Conservation (phyloP, 2,797 vertebrate genomes). For the Phalloptychus januarius region DNA sequence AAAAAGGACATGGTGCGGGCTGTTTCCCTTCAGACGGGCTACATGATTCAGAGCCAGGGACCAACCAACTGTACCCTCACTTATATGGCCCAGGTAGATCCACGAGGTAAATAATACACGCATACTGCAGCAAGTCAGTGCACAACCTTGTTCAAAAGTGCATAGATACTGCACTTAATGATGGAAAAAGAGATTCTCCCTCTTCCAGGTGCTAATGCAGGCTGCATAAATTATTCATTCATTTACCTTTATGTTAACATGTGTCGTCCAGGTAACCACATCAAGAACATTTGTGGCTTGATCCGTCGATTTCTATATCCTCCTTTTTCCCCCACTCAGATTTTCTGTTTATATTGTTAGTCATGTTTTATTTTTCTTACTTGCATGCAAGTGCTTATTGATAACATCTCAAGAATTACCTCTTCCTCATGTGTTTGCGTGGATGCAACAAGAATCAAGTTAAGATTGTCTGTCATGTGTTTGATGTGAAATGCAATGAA, state of each 20-base stretch:
- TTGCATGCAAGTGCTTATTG: neutral
- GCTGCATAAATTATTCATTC: slow-evolving; percentile 66
- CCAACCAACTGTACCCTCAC: slow-evolving; percentile 86
- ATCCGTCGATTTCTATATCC: slow-evolving; percentile 5
- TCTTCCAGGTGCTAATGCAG: slow-evolving; percentile 31
- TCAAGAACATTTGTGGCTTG: slow-evolving; percentile 45
- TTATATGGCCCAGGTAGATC: slow-evolving; percentile 96
- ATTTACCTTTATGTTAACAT: slow-evolving; percentile 58
- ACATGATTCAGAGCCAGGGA: slow-evolving; percentile 89
- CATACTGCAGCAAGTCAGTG: slow-evolving; percentile 1
- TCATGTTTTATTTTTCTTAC: neutral
- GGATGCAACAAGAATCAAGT: slow-evolving; percentile 10
- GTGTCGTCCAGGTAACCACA: slow-evolving; percentile 64
- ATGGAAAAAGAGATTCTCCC: slow-evolving; percentile 1
- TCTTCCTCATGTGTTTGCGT: neutral
- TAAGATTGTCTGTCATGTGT: slow-evolving; percentile 37
- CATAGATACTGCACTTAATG: slow-evolving; percentile 14
- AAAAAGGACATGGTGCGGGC: slow-evolving; percentile 93
- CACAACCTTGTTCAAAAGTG: slow-evolving; percentile 2
- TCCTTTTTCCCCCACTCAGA: neutral
- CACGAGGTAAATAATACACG: slow-evolving; percentile 84
- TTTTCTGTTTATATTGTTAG: slow-evolving; percentile 12
- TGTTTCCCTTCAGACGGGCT: slow-evolving; percentile 94
- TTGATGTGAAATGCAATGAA: slow-evolving; percentile 27
- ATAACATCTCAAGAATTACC: slow-evolving; percentile 11